A percentile compares a stretch with the other conserved stretches of the same genome.
Evolutionary conservation across 1,140 invertebrate genomes (phyloP).

Genomic region (Penaeus vannamei): DNA sequence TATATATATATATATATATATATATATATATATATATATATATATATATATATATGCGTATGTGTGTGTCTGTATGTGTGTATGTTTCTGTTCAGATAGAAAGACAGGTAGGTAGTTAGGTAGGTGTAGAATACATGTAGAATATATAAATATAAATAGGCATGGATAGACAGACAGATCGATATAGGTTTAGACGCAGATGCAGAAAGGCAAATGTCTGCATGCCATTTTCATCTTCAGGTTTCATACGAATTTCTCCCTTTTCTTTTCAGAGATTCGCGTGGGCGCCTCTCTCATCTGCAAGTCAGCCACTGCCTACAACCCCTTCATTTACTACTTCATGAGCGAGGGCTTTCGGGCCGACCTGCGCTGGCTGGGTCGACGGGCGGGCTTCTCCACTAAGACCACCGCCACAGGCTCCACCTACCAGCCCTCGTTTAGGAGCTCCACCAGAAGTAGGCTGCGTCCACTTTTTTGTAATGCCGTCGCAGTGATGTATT

Average conservation of each 20-base stretch:
- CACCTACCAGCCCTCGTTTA: conserved; percentile 39
- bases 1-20: too few species aligned
- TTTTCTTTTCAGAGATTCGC: conserved; percentile 37
- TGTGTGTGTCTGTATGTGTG: too few species aligned
- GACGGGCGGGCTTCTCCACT: not conserved
- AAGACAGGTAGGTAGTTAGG: too few species aligned
- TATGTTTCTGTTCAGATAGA: too few species aligned
- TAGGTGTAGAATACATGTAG: too few species aligned
- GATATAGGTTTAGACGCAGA: too few species aligned
- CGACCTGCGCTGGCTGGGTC: conserved; percentile 56
- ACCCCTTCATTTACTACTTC: conserved; percentile 68
- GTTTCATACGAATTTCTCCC: too few species aligned
- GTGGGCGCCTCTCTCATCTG: conserved; percentile 64
- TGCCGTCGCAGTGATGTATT: too few species aligned
- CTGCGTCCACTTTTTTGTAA: not conserved
- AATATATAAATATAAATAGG: not conserved
- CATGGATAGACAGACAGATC: not conserved
- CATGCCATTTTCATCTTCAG: too few species aligned
- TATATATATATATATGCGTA: too few species aligned
- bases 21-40: too few species aligned
- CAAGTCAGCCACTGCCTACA: conserved; percentile 68
- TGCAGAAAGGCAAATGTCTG: too few species aligned
- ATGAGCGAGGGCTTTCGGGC: conserved; percentile 67
- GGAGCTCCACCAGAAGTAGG: conserved; percentile 51
- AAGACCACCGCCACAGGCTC: not conserved